phyloP scores from a whole-genome alignment of 2,888 invertebrate species.

The Tenthredo notha region DNA sequence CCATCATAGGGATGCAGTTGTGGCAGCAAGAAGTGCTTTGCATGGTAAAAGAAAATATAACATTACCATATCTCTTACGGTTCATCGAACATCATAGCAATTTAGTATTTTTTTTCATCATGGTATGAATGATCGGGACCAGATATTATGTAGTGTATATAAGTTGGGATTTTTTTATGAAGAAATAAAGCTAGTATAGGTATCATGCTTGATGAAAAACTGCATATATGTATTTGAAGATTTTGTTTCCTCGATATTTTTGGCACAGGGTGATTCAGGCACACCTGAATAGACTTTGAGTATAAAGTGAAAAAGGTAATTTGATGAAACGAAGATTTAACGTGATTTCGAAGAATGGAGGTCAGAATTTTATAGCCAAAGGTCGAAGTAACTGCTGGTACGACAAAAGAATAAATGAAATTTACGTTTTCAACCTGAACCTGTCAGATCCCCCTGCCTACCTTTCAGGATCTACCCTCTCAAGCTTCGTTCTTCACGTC shows the following conservation, averaged over 20 bases:
- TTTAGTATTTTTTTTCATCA: neutral
- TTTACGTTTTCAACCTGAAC: slow-evolving; percentile 29
- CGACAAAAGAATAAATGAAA: slow-evolving; percentile 36
- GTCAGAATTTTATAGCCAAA: slow-evolving; percentile 22
- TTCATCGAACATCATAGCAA: neutral
- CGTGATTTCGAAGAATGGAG: slow-evolving; percentile 25
- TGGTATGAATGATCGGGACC: neutral
- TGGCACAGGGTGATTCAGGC: neutral
- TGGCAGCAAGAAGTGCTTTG: neutral
- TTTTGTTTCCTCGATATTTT: neutral
- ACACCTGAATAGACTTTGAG: neutral
- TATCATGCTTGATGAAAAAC: neutral
- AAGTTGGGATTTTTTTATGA: neutral
- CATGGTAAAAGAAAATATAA: neutral
- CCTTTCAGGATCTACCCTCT: slow-evolving; percentile 20
- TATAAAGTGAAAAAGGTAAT: neutral
- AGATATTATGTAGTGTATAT: neutral
- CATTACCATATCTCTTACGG: neutral
- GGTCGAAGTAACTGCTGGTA: slow-evolving; percentile 29
- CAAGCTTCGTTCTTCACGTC: slow-evolving; percentile 30
- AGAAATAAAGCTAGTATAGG: neutral
- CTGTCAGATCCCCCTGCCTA: neutral
- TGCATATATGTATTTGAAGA: neutral
- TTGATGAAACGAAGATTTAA: neutral
- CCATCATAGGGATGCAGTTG: neutral